These are phyloP conservation scores for Neotoma lepida DNA, from an alignment of 2,113 vertebrate genomes.

Conservation along the genomic window DNA sequence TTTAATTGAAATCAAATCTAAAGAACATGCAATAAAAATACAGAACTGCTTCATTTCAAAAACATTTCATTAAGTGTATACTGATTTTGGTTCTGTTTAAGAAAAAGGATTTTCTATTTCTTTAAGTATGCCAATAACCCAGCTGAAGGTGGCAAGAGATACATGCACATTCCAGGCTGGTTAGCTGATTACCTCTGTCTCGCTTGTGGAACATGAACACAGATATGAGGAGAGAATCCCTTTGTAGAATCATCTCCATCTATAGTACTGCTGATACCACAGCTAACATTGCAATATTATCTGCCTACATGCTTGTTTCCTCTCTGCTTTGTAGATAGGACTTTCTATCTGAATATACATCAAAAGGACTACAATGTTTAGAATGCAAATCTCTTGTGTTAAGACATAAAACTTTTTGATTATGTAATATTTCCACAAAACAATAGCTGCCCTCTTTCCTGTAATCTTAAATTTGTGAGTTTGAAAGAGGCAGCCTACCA, in stretches of 20 bases:
- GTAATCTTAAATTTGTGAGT: slow-evolving; percentile 9
- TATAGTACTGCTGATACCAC: not conserved
- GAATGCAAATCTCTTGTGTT: slow-evolving; percentile 35
- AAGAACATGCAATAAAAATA: not conserved
- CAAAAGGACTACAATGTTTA: slow-evolving; percentile 57
- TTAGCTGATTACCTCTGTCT: slow-evolving; percentile 26
- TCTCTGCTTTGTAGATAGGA: not conserved
- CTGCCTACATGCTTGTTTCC: not conserved
- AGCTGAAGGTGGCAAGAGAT: slow-evolving; percentile 57
- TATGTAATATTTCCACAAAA: slow-evolving; percentile 47
- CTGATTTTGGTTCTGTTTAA: slow-evolving; percentile 55
- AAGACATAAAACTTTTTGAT: slow-evolving; percentile 36
- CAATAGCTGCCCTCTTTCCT: not conserved
- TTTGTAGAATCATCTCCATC: slow-evolving; percentile 46
- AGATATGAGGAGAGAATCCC: slow-evolving; percentile 27
- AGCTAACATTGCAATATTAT: not conserved
- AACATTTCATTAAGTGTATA: slow-evolving; percentile 22
- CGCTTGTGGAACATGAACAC: slow-evolving; percentile 27
- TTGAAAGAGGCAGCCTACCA: not conserved
- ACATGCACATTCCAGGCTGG: not conserved
- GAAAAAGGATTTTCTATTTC: not conserved
- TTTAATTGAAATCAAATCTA: slow-evolving; percentile 45
- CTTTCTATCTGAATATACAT: slow-evolving; percentile 8
- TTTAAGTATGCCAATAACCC: not conserved
- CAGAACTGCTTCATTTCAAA: slow-evolving; percentile 47